Evolutionary conservation across 2,888 invertebrate species (phyloP).

Genomic region (Tiliacea citrago): DNA sequence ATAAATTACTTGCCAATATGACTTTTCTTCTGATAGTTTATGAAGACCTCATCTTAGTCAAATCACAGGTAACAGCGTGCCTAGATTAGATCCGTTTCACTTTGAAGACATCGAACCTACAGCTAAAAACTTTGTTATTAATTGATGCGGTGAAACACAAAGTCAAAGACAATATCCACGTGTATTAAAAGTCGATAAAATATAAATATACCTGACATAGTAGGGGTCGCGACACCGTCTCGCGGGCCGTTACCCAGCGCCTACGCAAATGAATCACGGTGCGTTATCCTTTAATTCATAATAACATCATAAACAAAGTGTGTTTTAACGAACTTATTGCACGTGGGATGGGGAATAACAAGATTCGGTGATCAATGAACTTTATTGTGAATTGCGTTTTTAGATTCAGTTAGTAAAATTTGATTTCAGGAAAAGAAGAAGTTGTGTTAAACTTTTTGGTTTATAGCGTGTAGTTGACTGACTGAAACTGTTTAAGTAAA

Average conservation of each 20-base stretch:
- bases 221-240: slow-evolving; percentile 52
- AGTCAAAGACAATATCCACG: background rate
- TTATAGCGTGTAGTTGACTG: slow-evolving; percentile 12
- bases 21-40: background rate
- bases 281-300: slow-evolving; percentile 68
- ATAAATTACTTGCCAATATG: too few relatives aligned
- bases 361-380: slow-evolving; percentile 62
- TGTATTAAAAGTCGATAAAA: slow-evolving; percentile 29
- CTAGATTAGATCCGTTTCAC: background rate
- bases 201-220: slow-evolving; percentile 14
- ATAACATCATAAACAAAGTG: slow-evolving; percentile 70
- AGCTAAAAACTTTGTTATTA: background rate
- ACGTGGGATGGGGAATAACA: slow-evolving; percentile 68
- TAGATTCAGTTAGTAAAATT: slow-evolving; percentile 32
- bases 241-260: slow-evolving; percentile 69
- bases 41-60: background rate
- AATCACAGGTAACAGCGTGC: background rate
- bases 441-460: slow-evolving; percentile 27
- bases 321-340: slow-evolving; percentile 52
- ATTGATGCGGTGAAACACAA: background rate
- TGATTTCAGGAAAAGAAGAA: slow-evolving; percentile 15
- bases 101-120: background rate
- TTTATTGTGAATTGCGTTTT: slow-evolving; percentile 39
- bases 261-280: slow-evolving; percentile 77
- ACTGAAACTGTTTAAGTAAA: slow-evolving; percentile 16